phyloP scores from a whole-genome alignment of 2,888 invertebrate genomes.

The Meloe dianella region DNA sequence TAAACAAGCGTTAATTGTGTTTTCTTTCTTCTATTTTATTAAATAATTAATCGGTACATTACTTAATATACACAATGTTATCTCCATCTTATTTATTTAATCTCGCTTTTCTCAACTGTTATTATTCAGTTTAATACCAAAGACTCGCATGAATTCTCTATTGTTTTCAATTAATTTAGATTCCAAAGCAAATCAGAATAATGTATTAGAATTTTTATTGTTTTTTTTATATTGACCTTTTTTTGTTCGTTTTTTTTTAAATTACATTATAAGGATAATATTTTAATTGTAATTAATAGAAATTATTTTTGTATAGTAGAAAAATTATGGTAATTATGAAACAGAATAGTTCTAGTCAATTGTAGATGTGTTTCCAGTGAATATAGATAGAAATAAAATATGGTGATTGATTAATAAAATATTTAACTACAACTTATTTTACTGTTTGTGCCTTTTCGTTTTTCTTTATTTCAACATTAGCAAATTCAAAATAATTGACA shows the following conservation, averaged over 20 bases:
- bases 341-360: neutral
- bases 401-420: neutral
- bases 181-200: neutral
- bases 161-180: neutral
- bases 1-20: slow-evolving; percentile 79
- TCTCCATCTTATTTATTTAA: slow-evolving; percentile 6
- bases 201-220: neutral
- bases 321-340: neutral
- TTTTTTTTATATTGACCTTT: neutral
- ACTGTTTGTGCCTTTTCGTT: too few relatives aligned
- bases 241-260: neutral
- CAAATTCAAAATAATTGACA: too few relatives aligned
- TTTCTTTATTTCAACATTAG: too few relatives aligned
- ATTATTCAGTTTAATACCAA: slow-evolving; percentile 26
- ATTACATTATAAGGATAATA: neutral
- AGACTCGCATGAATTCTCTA: slow-evolving; percentile 10
- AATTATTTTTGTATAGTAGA: slow-evolving; percentile 5
- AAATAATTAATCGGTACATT: neutral
- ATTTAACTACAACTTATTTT: neutral
- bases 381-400: neutral
- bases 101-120: neutral
- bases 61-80: neutral
- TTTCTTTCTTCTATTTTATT: neutral
- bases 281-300: neutral
- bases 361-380: neutral